A percentile compares a stretch with the other conserved stretches of the same genome.
These are phyloP conservation scores for Lutjanus campechanus DNA, from an alignment of 2,797 vertebrate species.

Conservation along the genomic window DNA sequence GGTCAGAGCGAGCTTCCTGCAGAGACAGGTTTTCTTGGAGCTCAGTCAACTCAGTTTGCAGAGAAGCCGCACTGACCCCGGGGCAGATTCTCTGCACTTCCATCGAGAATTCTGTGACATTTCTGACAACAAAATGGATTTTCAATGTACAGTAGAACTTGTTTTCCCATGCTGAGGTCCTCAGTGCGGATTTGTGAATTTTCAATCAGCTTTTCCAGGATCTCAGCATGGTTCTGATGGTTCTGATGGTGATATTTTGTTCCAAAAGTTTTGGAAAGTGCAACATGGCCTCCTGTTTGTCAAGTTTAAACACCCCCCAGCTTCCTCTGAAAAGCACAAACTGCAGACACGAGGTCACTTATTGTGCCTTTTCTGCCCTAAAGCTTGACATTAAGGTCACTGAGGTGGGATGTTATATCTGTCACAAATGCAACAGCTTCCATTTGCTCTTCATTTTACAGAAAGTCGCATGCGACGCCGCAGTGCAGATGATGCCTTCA, in stretches of 20 bases:
- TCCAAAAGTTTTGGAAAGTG: slow-evolving; percentile 13
- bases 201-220: slow-evolving; percentile 15
- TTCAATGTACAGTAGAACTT: slow-evolving; percentile 8
- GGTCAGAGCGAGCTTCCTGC: slow-evolving; percentile 8
- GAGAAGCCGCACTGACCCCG: neutral
- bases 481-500: slow-evolving; percentile 12
- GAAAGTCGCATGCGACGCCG: neutral
- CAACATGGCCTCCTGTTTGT: neutral
- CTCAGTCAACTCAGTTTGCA: slow-evolving; percentile 18
- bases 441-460: slow-evolving; percentile 5
- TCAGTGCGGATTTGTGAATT: slow-evolving; percentile 15
- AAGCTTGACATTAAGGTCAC: slow-evolving; percentile 21
- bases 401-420: slow-evolving; percentile 15
- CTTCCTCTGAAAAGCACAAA: slow-evolving; percentile 1
- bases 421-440: slow-evolving; percentile 11
- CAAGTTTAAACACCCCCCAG: slow-evolving; percentile 14
- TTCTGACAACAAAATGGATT: slow-evolving; percentile 22
- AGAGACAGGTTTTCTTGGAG: neutral
- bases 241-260: neutral
- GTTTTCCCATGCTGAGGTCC: neutral
- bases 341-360: slow-evolving; percentile 15
- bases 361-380: neutral
- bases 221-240: neutral
- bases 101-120: neutral
- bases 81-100: neutral